Conservation (phyloP, 2,888 invertebrate genomes). For the Xestia sexstrigata region DNA sequence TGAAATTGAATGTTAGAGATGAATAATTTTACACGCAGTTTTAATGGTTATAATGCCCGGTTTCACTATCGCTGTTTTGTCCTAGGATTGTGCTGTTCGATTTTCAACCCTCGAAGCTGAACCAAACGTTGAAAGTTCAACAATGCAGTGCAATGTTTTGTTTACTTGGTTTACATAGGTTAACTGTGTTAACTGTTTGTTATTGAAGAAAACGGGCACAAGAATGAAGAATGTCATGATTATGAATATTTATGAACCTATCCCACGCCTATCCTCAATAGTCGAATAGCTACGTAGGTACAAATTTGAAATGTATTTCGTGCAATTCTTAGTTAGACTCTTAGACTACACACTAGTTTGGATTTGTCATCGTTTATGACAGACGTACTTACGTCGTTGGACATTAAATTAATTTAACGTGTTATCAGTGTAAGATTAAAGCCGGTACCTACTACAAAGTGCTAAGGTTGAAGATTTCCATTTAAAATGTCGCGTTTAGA, state of each 20-base stretch:
- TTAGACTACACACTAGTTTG: neutral
- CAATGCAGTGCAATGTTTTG: neutral
- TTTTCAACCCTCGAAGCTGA: neutral
- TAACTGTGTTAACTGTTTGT: too few relatives aligned
- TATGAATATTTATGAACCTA: neutral
- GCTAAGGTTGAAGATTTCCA: neutral
- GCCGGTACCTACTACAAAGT: slow-evolving; percentile 1
- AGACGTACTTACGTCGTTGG: neutral
- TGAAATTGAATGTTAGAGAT: too few relatives aligned
- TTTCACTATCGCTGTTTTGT: neutral
- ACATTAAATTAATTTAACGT: slow-evolving; percentile 1
- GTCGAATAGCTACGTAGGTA: too few relatives aligned
- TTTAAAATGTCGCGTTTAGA: slow-evolving; percentile 91
- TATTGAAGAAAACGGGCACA: neutral
- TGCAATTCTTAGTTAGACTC: too few relatives aligned
- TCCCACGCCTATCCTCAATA: too few relatives aligned
- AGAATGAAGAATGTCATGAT: neutral
- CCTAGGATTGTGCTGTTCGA: neutral
- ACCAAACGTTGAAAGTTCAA: neutral
- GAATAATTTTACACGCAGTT: neutral
- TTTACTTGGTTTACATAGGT: neutral
- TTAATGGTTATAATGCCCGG: too few relatives aligned
- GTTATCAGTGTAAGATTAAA: slow-evolving; percentile 28
- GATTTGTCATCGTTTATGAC: slow-evolving; percentile 9
- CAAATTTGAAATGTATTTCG: neutral